Evolutionary conservation across 2,113 vertebrate genomes (phyloP), one percentile per base, ranked within the genome.

Genomic region (Jacana jacana): DNA sequence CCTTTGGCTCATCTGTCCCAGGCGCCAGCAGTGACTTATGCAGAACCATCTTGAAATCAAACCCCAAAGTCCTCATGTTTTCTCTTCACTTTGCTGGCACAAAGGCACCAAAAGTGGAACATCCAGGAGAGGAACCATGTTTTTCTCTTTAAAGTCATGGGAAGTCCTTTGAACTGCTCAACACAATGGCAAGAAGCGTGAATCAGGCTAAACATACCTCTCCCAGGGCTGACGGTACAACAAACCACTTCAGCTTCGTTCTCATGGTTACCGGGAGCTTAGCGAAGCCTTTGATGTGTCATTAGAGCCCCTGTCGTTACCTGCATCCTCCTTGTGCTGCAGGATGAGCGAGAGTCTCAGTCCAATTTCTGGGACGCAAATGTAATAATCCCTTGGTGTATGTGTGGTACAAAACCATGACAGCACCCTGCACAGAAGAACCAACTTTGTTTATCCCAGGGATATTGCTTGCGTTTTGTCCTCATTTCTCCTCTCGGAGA

Each of bases 201-300:
- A 97, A 86, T 96, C 91, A 93, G 85, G 88, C 93, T 92, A 76
- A 96, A 94, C 86, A 90, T 28, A 46, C 93, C 95, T 96, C 27
- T 96, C 82, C 87, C 85, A 51, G 86, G 86, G 93, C 92, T 95
- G 81, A 81, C 6, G 10, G 91, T 89, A 89, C 95, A 95, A 94
- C 94, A 94, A 93, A 95, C 91, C 91, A 84, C 93, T 93, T 89
- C 88, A 86, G 88, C 86, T 57, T 68, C 35, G 83, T 97, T 97
- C 95, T 96, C 93, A 96, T 97, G 96, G 95, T 96, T 97, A 97
- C 93, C 91, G 0, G 88, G 77, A 96, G 96, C 96, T 96, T 96
- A 97, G 94, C 63, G 0, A 76, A 97, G 91, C 92, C 95, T 97
- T 96, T 97, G 96, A 96, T 96, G 96, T 96, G 93, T 95, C 96